These are phyloP conservation scores for Drosophila kambysellisi DNA, from an alignment of 2,888 invertebrate species.

Conservation along the genomic window DNA sequence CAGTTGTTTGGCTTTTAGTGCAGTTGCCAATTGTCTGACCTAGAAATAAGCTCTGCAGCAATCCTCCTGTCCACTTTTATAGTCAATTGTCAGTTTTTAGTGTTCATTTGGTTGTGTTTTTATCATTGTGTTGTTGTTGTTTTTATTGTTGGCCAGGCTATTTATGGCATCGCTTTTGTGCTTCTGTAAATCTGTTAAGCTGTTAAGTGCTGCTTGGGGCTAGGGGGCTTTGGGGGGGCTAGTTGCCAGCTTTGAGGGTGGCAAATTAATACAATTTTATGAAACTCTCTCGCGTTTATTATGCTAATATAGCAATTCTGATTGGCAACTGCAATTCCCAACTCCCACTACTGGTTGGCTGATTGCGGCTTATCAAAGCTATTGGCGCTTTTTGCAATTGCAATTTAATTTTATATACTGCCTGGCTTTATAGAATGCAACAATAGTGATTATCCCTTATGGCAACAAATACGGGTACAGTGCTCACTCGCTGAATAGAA, in stretches of 20 bases:
- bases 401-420: conserved; percentile 64
- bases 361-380: conserved; percentile 71
- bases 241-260: not conserved
- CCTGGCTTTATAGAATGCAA: conserved; percentile 63
- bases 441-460: conserved; percentile 73
- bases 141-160: conserved; percentile 32
- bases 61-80: not conserved
- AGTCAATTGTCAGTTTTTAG: conserved; percentile 35
- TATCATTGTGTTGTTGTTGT: conserved; percentile 14
- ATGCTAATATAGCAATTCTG: conserved; percentile 65
- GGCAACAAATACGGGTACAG: conserved; percentile 36
- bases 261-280: conserved; percentile 76
- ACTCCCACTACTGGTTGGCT: conserved; percentile 8
- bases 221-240: too few relatives aligned
- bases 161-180: conserved; percentile 59
- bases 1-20: conserved; percentile 77
- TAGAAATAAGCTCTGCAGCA: conserved; percentile 48
- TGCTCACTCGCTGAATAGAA: not conserved
- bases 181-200: conserved; percentile 74
- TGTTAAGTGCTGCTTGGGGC: conserved; percentile 61
- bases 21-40: conserved; percentile 76
- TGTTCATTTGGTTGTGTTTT: conserved; percentile 23
- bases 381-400: conserved; percentile 58
- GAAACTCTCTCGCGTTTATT: conserved; percentile 61
- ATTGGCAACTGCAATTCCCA: conserved; percentile 17